Conservation (phyloP, 2,888 invertebrate species). For the Drosophila nr. perissopoda region DNA sequence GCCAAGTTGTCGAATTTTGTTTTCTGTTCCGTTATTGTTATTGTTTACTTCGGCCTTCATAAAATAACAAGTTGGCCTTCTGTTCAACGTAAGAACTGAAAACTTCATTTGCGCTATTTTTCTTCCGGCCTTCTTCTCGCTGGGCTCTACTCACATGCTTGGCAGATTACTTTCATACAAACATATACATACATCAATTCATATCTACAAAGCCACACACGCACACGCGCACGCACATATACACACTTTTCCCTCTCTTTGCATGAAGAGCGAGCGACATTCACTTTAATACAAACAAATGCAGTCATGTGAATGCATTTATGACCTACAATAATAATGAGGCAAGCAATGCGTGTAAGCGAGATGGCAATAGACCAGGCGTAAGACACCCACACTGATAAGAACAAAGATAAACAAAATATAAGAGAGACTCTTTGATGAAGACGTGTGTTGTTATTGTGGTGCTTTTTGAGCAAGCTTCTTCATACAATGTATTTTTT, state of each 20-base stretch:
- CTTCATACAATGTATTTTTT: slow-evolving; percentile 20
- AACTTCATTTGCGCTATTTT: background rate
- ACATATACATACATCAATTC: slow-evolving; percentile 40
- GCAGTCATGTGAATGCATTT: slow-evolving; percentile 76
- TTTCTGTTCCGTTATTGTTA: background rate
- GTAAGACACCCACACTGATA: slow-evolving; percentile 45
- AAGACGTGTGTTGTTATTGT: slow-evolving; percentile 5
- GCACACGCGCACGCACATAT: background rate
- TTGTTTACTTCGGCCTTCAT: background rate
- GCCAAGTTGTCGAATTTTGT: background rate
- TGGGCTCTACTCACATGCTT: background rate
- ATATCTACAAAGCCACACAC: slow-evolving; percentile 1
- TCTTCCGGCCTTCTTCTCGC: background rate
- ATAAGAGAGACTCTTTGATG: slow-evolving; percentile 14
- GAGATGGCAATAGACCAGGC: slow-evolving; percentile 36
- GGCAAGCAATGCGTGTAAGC: slow-evolving; percentile 28
- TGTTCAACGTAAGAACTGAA: background rate
- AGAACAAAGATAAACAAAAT: slow-evolving; percentile 12
- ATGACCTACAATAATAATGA: slow-evolving; percentile 74
- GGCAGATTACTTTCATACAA: slow-evolving; percentile 33
- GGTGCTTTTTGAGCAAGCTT: slow-evolving; percentile 2
- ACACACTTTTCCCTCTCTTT: slow-evolving; percentile 10
- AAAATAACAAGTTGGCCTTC: background rate
- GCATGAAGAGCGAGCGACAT: slow-evolving; percentile 11
- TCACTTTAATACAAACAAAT: slow-evolving; percentile 44